Evolutionary conservation across 2,113 vertebrate species (phyloP), one percentile per base, ranked within the genome.

Genomic region (Antigone vipio): DNA sequence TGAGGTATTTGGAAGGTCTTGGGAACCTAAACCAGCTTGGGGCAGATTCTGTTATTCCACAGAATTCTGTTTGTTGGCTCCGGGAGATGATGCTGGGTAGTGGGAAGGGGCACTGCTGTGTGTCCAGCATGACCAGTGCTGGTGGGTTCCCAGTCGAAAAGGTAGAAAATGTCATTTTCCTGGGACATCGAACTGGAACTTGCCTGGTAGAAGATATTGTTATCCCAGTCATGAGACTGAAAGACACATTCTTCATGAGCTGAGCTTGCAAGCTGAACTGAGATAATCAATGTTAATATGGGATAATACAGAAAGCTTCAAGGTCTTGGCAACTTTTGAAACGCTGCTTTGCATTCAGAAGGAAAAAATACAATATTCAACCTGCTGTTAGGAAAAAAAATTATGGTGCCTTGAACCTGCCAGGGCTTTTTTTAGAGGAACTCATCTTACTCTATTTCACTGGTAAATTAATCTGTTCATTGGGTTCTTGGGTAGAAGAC

Each of bases 401-500:
- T 34, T 49, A 72, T 79, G 56, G 52, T 79, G 40, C 62, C 62
- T 89, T 52, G 35, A 56, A 75, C 82, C 52, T 93, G 64, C 60
- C 58, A 52, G 38, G 10, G 40, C 34, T 77, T 82, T 94, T 94
- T 91, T 93, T 77, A 68, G 59, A 90, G 44, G 44, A 85, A 76
- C 53, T 92, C 20, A 79, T 72, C 56, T 90, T 94, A 79, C 74
- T 96, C 78, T 90, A 3, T 97, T 96, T 94, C 94, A 88, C 49
- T 90, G 82, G 49, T 93, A 92, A 93, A 96, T 96, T 82, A 92
- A 94, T 94, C 92, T 94, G 53, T 92, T 96, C 92, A 22, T 90
- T 90, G 94, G 82, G 49, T 92, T 96, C 92, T 92, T 85, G 91
- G 77, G 88, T 92, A 59, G 89, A 92, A 91, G 89, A 63, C 76